A percentile compares a stretch with the other conserved stretches of the same genome.
These are phyloP conservation scores for Zingel zingel DNA, from an alignment of 2,113 vertebrate species.

Conservation along the genomic window DNA sequence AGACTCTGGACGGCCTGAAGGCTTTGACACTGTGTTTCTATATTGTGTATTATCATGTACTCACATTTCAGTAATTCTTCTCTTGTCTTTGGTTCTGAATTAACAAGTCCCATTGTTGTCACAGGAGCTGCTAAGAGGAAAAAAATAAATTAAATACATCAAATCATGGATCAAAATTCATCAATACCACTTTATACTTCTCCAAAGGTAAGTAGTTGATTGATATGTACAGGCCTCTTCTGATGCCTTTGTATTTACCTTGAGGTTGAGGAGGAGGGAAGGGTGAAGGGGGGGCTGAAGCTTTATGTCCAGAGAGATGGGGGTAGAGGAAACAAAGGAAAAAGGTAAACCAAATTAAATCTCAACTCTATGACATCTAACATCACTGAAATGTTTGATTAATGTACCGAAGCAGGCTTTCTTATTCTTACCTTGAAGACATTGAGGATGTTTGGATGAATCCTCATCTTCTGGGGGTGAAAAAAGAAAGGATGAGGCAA, in stretches of 20 bases:
- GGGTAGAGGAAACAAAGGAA: neutral
- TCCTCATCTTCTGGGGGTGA: neutral
- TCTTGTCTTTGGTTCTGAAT: constrained; percentile 78
- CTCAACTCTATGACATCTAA: neutral
- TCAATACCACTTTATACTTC: neutral
- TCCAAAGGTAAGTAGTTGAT: neutral
- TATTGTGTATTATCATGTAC: constrained; percentile 28
- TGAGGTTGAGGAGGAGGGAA: constrained; percentile 17
- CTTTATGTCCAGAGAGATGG: constrained; percentile 36
- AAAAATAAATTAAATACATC: neutral
- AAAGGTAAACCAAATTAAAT: neutral
- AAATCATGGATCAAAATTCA: neutral
- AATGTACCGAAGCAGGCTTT: neutral
- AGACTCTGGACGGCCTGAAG: neutral
- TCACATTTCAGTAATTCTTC: constrained; percentile 85
- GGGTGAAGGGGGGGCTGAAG: constrained; percentile 56
- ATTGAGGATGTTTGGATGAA: neutral
- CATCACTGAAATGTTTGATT: neutral
- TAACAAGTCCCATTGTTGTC: constrained; percentile 19
- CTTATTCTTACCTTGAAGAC: constrained; percentile 41
- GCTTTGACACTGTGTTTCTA: neutral
- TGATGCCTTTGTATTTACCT: constrained; percentile 50
- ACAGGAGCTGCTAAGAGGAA: constrained; percentile 14
- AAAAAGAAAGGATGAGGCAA: neutral
- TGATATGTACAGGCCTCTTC: neutral